These are phyloP conservation scores for Bergia sp. DNA, from an alignment of 92 coral and sea anemone genomes.

Conservation along the genomic window DNA sequence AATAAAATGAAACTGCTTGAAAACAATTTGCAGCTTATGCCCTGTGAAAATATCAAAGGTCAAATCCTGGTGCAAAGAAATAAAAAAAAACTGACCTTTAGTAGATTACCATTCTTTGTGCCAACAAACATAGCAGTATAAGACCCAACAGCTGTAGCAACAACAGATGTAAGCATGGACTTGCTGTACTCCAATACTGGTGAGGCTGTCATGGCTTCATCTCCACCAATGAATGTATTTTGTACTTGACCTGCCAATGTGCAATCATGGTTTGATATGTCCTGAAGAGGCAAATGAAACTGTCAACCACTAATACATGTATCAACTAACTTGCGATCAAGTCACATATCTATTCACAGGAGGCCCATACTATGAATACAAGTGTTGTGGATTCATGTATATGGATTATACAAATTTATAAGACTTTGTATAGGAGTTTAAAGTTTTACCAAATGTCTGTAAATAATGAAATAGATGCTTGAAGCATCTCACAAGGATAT, in stretches of 20 bases:
- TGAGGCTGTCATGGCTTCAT: conserved; percentile 22
- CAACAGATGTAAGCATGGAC: conserved; percentile 56
- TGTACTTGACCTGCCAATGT: background rate
- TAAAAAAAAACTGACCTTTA: conserved; percentile 58
- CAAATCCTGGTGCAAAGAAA: too few species aligned
- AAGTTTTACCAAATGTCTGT: too few species aligned
- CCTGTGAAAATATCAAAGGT: background rate
- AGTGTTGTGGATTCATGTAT: too few species aligned
- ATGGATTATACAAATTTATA: too few species aligned
- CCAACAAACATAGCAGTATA: conserved; percentile 75
- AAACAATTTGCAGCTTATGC: background rate
- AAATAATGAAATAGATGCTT: too few species aligned
- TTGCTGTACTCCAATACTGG: conserved; percentile 60
- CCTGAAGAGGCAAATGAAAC: background rate
- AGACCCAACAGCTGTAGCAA: conserved; percentile 61
- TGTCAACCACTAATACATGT: too few species aligned
- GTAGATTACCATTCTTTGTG: conserved; percentile 61
- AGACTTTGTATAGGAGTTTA: too few species aligned
- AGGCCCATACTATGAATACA: too few species aligned
- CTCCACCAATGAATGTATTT: conserved; percentile 67
- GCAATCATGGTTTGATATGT: conserved; percentile 2
- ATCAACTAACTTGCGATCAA: too few species aligned
- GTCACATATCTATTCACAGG: background rate
- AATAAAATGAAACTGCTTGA: background rate
- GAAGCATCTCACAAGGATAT: too few species aligned